Evolutionary conservation across 2,113 vertebrate genomes (phyloP), one percentile per base, ranked within the genome.

Genomic region (Oreotrochilus melanogaster): DNA sequence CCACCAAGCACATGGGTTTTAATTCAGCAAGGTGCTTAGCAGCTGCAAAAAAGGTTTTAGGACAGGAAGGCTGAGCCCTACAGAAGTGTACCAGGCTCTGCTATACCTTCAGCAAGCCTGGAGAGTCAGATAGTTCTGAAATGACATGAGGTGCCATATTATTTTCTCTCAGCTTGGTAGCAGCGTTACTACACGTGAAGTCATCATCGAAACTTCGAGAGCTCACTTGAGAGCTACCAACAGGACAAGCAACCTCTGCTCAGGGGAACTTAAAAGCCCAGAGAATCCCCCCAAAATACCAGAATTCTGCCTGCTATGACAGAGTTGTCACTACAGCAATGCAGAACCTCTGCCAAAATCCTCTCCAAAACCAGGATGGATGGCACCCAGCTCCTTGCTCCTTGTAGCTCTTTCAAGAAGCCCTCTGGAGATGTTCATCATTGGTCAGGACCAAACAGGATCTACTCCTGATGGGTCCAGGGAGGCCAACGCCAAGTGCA

Each of bases 1-100:
- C 39, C 39, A 39, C 39, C 39, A 39, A 39, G 39, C 39, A 39
- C 79, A 51, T 17, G 82, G 78, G 30, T 66, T 83, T 88, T 93
- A 92, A 79, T 42, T 93, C 94, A 78, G 78, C 74, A 33, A 92
- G 93, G 82, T 93, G 85, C 80, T 92, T 43, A 71, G 80, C 94
- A 96, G 85, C 93, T 62, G 69, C 71, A 50, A 9, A 70, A 64
- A 22, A 93, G n/a, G 72, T 73, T 79, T 58, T 3, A 53, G 92
- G 88, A 73, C 50, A 35, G 75, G 62, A 33, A 73, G 67, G 22
- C 13, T 14, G 23, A 79, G 86, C 70, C 80, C 57, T 76, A 2
- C 15, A 5, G 56, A 65, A 74, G 84, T 4, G 6, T 13, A 47
- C 4, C 60, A 27, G 84, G 80, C 93, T 89, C 76, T 66, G 89